Base-by-base conservation (phyloP, 2,888 invertebrate species). In the Cylloceria caligata region DNA sequence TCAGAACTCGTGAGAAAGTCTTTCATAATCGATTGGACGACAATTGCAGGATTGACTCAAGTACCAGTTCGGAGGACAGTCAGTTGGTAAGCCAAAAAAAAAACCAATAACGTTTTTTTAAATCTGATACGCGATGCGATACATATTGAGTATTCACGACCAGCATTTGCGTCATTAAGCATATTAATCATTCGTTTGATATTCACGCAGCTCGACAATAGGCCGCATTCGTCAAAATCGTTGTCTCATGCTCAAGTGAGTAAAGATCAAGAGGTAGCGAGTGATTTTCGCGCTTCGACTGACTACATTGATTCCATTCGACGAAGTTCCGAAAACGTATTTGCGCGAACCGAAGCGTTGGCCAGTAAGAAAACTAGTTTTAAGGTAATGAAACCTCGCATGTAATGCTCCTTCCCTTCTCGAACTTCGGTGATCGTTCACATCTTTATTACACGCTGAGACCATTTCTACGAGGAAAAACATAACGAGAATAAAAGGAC, bases 311-410 rank as follows among this genome's bases (percentile, higher is more conserved):
- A 92, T 84, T 92, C 91, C 21, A 92, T 93, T 71, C 89, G 89
- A 86, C 88, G 89, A 78, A 93, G 92, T 84, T 92, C 93, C 21
- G 92, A 93, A 84, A 91, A 90, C 78, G 92, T 93, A 65, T 93
- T 89, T 80, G 93, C 92, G 72, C 89, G 92, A 57, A 93, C 93
- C 11, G 92, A 92, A 85, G 93, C 93, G 77, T 89, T 93, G 85
- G 90, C 91, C 42, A 92, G 89, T 85, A 92, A 92, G 86, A 90
- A 89, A 78, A 89, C 90, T 80, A 93, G 92, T 83, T 93, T 93
- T 79, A 93, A 93, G 89, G 92, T 93, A 67, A 91, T 92, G 92
- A 91, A 90, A 84, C 92, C 92, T 69, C 91, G 93, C 78, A 88
- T 89, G 85, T 92, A 91, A 82, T 55, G 49, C n/a, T 57, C n/a